Evolutionary conservation across 2,113 vertebrate genomes (phyloP), one percentile per base, ranked within the genome.

Genomic region (Psittacula cyanocephala): DNA sequence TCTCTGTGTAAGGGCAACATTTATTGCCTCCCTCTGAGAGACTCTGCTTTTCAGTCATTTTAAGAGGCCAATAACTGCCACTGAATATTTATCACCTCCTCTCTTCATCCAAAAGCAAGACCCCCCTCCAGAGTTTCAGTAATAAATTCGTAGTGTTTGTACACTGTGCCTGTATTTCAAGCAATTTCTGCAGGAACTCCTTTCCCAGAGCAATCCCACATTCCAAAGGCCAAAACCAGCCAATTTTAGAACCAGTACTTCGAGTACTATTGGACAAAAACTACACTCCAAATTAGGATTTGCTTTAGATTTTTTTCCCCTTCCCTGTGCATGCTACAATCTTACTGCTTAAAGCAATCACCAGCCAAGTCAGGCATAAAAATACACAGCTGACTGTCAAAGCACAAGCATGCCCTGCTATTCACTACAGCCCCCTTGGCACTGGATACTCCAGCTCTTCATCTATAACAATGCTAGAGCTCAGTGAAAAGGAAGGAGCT

Each of bases 221-320:
- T 85, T 60, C 33, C n/a, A 67, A 83, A 81, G 18, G 29, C 47
- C 46, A 81, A 24, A 12, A 87, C 43, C 8, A 52, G 23, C 11
- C 22, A 67, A 39, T 88, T 92, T 74, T 72, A 78, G 47, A 78
- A 91, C 19, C 16, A 63, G 13, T 24, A 12, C 20, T 63, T 41
- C 31, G 33, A 84, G 17, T 24, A 46, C 27, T 79, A 85, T 20
- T 44, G 25, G 37, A 91, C 82, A 37, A 72, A 52, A 81, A 16
- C 17, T 57, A 59, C 18, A 24, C 18, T 44, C 29, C 16, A 81
- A 50, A 13, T 46, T 46, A 31, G 67, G 35, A 72, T 79, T 67
- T 77, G 6, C 10, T 22, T 31, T 7, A 16, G 23, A 2, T 7
- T 10, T 71, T 4, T 5, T 6, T 1, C 7, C 13, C 17, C 20